These are phyloP conservation scores for Platygyra sinensis DNA, from an alignment of 64 coral and sea anemone genomes.

Conservation along the genomic window DNA sequence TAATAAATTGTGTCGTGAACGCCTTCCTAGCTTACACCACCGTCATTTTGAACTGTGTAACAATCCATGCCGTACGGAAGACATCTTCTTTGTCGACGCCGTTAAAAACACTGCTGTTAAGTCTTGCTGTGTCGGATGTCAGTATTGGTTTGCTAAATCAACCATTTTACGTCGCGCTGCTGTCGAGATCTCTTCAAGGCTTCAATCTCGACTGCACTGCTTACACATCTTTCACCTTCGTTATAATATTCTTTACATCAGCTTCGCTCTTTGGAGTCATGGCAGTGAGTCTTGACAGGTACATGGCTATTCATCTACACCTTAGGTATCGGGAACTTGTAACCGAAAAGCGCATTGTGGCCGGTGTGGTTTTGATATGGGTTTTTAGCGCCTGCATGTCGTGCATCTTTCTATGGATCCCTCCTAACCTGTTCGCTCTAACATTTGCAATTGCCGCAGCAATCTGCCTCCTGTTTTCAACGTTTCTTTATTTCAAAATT, in stretches of 20 bases:
- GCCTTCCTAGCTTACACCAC: background rate
- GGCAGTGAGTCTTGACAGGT: background rate
- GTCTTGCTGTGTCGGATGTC: constrained; percentile 2
- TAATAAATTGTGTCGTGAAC: background rate
- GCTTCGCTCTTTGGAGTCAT: constrained; percentile 22
- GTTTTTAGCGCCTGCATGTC: background rate
- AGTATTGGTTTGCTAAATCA: constrained; percentile 19
- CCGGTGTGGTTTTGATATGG: background rate
- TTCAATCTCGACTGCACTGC: background rate
- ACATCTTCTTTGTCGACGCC: background rate
- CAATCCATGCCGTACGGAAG: constrained; percentile 16
- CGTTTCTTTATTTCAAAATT: constrained; percentile 25
- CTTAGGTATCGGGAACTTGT: constrained; percentile 21
- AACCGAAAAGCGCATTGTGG: background rate
- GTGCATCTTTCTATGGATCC: constrained; percentile 1
- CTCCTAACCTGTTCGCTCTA: background rate
- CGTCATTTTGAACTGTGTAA: background rate
- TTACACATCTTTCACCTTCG: background rate
- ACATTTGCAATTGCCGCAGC: background rate
- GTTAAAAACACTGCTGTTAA: background rate
- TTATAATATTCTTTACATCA: constrained; percentile 27
- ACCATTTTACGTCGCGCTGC: background rate
- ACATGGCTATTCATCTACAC: constrained; percentile 22
- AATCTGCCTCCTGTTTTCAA: background rate
- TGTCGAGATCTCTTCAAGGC: background rate